A percentile compares a stretch with the other conserved stretches of the same genome.
Conservation (phyloP, 2,797 vertebrate species). For the Alca torda region DNA sequence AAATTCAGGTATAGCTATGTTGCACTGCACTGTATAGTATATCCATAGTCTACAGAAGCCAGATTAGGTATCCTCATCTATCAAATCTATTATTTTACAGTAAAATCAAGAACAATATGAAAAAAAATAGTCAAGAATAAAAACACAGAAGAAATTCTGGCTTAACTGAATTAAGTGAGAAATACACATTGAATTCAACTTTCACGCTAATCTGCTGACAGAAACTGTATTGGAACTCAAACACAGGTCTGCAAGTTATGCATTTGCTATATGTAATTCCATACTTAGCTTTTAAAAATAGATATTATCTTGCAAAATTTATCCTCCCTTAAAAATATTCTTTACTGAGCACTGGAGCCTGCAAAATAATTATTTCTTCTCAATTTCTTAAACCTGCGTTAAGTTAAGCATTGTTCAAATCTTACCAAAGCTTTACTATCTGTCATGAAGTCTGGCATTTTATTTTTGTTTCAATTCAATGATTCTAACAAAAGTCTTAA, state of each 20-base stretch:
- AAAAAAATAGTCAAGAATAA: background rate
- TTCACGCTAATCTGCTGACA: background rate
- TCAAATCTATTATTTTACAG: background rate
- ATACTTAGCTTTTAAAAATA: background rate
- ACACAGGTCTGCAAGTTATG: background rate
- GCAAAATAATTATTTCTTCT: background rate
- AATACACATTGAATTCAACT: background rate
- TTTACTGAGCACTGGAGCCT: background rate
- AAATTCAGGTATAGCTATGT: background rate
- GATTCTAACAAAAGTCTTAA: background rate
- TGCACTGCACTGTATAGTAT: background rate
- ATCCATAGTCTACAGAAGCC: background rate
- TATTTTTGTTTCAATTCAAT: background rate
- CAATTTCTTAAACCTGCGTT: background rate
- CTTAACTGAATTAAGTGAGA: background rate
- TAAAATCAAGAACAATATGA: background rate
- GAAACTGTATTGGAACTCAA: background rate
- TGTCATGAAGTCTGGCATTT: background rate
- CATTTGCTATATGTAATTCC: background rate
- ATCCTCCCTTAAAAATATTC: background rate
- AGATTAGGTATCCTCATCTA: background rate
- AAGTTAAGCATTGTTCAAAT: background rate
- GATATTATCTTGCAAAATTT: background rate
- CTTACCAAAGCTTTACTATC: background rate
- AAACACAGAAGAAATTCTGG: background rate